A percentile compares a stretch with the other conserved stretches of the same genome.
These are phyloP conservation scores for Aphidius gifuensis DNA, from an alignment of 1,140 invertebrate genomes.

Conservation along the genomic window DNA sequence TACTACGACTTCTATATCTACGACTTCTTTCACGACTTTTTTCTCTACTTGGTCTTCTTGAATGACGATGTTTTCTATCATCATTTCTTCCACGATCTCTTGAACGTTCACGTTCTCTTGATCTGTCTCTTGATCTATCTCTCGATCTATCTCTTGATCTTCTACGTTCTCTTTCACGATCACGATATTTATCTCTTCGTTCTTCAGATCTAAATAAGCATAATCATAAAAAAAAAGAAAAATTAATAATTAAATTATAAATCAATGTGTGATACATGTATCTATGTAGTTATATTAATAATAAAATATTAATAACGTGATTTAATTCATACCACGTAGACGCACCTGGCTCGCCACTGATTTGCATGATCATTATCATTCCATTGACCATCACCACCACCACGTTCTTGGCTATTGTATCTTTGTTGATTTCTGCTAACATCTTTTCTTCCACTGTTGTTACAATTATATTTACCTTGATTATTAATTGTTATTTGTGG, in stretches of 20 bases:
- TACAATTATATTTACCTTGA: conserved; percentile 44
- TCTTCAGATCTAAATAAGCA: conserved; percentile 43
- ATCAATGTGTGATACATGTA: conserved; percentile 16
- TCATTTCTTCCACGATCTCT: conserved; percentile 30
- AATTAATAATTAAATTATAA: conserved; percentile 23
- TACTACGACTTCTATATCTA: conserved; percentile 47
- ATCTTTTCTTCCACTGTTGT: conserved; percentile 39
- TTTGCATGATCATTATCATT: conserved; percentile 54
- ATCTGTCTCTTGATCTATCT: conserved; percentile 38
- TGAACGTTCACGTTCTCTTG: conserved; percentile 38
- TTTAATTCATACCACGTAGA: conserved; percentile 53
- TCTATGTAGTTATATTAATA: conserved; percentile 13
- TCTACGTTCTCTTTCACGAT: conserved; percentile 31
- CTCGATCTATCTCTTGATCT: conserved; percentile 1
- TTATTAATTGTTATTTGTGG: conserved; percentile 51
- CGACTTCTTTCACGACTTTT: conserved; percentile 40
- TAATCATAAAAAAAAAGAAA: conserved; percentile 20
- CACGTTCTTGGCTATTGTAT: conserved; percentile 34
- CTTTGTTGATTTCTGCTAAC: conserved; percentile 29
- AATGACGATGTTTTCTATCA: conserved; percentile 37
- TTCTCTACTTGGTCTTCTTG: conserved; percentile 30
- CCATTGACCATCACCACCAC: conserved; percentile 51
- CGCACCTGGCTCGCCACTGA: conserved; percentile 56
- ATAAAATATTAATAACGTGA: conserved; percentile 46
- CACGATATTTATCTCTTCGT: conserved; percentile 41